Base-by-base conservation (phyloP, 37 sponge, comb jelly and placozoan genomes). In the Axinella damicornis region DNA sequence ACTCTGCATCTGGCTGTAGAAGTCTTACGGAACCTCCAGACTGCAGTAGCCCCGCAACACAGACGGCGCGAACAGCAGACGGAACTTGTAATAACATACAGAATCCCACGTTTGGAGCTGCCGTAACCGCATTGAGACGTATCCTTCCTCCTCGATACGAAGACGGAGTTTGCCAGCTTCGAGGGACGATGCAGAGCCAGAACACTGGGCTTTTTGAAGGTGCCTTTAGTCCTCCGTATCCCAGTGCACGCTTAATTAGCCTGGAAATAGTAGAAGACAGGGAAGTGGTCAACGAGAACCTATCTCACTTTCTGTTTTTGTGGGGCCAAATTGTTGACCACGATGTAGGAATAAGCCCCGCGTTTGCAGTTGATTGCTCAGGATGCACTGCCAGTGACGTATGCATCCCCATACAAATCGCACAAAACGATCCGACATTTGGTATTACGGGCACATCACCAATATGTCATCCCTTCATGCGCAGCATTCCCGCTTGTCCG, bases 311-410 rank as follows among this genome's bases (percentile, higher is more conserved):
- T 71, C 77, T 97, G 59, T 92, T 98, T 93, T 94, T 93, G 58
- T 96, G 92, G 90, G 97, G 97, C 4, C 97, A 98, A 78, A 96
- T 96, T 62, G 59, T 96, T 22, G 99, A 98, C 39, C 99, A 98
- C 67, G 99, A 98, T 71, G 32, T 88, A 24, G 86, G 72, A 28
- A 61, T 87, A 19, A 22, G 79, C 2, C 92, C 90, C 9, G 78
- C 61, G 28, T 55, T 83, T 30, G 46, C 52, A 15, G 81, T 41
- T 5, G 76, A 62, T 2, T 82, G 82, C 36, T 21, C 25, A 9
- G 53, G 32, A 0, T 88, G 89, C 57, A 53, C 53, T 2, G 37
- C 69, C 40, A 77, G 71, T 27, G 85, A 78, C 19, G 58, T 57
- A 0, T 93, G 93, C 68, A 53, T 36, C 30, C 84, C 89, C 2